phyloP scores from a whole-genome alignment of 2,888 invertebrate genomes.

The Parnassius glacialis region DNA sequence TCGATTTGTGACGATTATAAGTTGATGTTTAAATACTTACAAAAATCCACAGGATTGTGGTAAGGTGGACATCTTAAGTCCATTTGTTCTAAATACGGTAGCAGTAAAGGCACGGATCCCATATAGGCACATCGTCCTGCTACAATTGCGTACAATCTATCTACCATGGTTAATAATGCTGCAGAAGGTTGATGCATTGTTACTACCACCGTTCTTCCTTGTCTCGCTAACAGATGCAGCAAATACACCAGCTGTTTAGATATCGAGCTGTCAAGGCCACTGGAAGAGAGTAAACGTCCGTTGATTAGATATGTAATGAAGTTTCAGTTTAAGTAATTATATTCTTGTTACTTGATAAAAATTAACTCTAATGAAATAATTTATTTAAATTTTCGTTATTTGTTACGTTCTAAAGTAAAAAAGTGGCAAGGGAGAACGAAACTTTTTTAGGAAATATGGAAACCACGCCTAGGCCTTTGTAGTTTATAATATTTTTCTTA shows the following conservation, averaged over 20 bases:
- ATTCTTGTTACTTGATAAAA: no score
- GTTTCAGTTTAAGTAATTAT: no score
- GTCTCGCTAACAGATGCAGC: conserved; percentile 89
- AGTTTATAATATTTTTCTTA: no score
- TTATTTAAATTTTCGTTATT: no score
- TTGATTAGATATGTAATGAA: no score
- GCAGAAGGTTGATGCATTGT: conserved; percentile 97
- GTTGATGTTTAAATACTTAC: conserved; percentile 78
- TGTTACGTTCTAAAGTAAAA: no score
- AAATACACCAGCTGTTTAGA: conserved; percentile 91
- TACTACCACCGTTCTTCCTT: conserved; percentile 92
- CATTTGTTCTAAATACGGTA: conserved; percentile 87
- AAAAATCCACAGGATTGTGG: conserved; percentile 95
- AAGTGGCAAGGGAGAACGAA: no score
- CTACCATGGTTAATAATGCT: conserved; percentile 91
- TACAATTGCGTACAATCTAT: conserved; percentile 91
- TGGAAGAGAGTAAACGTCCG: conserved; percentile 41
- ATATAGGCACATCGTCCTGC: conserved; percentile 90
- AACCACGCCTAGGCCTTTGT: no score
- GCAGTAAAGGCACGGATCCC: conserved; percentile 87
- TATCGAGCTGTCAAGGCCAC: conserved; percentile 80
- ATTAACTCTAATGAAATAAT: no score
- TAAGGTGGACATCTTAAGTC: conserved; percentile 90
- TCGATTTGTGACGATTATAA: background rate
- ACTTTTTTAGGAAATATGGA: no score